Conservation (phyloP, 1,140 invertebrate genomes). For the Heliconius nattereri region DNA sequence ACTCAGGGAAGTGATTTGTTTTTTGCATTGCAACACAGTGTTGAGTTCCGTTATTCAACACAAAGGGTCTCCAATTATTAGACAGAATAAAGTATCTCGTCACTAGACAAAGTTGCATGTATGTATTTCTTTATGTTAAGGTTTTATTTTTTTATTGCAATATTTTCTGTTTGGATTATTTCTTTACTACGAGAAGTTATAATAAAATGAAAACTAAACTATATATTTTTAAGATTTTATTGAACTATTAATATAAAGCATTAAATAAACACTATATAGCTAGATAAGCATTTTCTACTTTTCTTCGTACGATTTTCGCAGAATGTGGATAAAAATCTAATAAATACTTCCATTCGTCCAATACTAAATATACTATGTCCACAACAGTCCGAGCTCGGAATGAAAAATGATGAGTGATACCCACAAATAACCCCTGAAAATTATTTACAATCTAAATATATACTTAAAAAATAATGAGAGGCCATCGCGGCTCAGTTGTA, state of each 20-base stretch:
- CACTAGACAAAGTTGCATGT: too few species aligned
- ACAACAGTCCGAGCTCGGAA: constrained; percentile 76
- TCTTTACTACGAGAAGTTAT: not conserved
- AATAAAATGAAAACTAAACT: not conserved
- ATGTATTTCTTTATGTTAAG: too few species aligned
- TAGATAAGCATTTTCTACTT: constrained; percentile 75
- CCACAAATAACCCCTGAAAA: constrained; percentile 71
- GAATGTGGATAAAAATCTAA: constrained; percentile 75
- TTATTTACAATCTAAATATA: not conserved
- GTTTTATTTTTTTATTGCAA: too few species aligned
- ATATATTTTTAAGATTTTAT: not conserved
- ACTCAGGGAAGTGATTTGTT: too few species aligned
- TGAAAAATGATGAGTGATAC: constrained; percentile 75
- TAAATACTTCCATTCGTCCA: constrained; percentile 76
- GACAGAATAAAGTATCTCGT: too few species aligned
- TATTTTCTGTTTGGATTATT: too few species aligned
- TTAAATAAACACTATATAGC: constrained; percentile 45
- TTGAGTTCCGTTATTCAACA: too few species aligned
- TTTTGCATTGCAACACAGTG: too few species aligned
- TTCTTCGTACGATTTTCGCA: constrained; percentile 65
- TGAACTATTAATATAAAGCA: not conserved
- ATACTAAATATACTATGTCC: constrained; percentile 73
- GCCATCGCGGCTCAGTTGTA: too few species aligned
- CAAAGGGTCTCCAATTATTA: too few species aligned
- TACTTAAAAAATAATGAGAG: too few species aligned